Base-by-base conservation (phyloP, 2,888 invertebrate species). In the Octodonta nipae region DNA sequence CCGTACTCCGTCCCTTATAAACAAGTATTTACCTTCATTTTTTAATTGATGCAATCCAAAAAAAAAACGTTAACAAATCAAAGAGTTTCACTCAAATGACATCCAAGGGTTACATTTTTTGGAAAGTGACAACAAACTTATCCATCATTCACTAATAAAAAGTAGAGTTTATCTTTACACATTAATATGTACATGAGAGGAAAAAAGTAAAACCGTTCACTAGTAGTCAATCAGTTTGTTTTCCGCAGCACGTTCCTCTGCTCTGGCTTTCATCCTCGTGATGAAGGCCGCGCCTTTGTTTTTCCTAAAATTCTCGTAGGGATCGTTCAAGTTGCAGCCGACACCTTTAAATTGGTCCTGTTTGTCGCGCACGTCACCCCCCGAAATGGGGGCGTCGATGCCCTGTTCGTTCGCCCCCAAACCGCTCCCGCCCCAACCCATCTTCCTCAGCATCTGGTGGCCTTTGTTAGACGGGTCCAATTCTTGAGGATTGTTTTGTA, bases 341-440 rank as follows among this genome's bases (percentile, higher is more conserved):
- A 96, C 78, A 41, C 96, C 96, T 71, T 73, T 92, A 63, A 89
- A 96, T 67, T 87, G 83, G 61, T 96, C 93, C 51, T 78, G 79
- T 44, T 78, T 74, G 58, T 96, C 93, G 6, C 96, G 70, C 12
- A 81, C 86, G 47, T 86, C 81, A 27, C 89, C 92, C 0, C 87
- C 89, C 31, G 84, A 78, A 45, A 96, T 89, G 0, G 95, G 95
- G 44, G 91, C 82, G 37, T 89, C 86, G 40, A 92, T 93, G 37
- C 96, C 96, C 61, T 95, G 92, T 42, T 92, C 95, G 36, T 89
- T 77, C 0, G 85, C 83, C 11, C 96, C 96, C 6, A 98, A 69
- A 5, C 96, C 96, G 24, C 78, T 78, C 22, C 95, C 95, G 38
- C 83, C 78, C 96, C 96, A 98, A 3, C 95, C 96, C 95, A 98